These are phyloP conservation scores for Enteromius argenteus DNA, from an alignment of 2,797 vertebrate species.

Conservation along the genomic window DNA sequence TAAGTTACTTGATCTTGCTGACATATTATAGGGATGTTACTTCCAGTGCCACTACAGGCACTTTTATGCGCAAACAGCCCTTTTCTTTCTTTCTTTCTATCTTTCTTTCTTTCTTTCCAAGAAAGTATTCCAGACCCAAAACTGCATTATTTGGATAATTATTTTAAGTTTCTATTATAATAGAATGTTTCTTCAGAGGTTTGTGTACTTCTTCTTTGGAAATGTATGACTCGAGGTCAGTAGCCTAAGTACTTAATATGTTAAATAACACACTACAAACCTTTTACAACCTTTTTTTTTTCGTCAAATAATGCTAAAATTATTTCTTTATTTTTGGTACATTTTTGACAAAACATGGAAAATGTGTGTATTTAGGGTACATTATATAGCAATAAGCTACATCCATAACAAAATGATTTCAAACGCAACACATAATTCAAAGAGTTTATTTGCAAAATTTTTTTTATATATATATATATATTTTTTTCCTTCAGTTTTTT, in stretches of 20 bases:
- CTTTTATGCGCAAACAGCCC: background rate
- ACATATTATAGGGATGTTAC: background rate
- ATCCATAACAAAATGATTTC: background rate
- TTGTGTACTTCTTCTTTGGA: too few species aligned
- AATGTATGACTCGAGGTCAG: too few species aligned
- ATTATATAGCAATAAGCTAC: background rate
- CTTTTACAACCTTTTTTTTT: background rate
- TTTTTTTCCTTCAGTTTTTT: too few species aligned
- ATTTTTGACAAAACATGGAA: too few species aligned
- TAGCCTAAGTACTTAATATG: too few species aligned
- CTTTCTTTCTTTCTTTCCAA: background rate
- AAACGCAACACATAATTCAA: background rate
- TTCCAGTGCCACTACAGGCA: background rate
- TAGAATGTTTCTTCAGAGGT: background rate
- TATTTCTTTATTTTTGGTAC: background rate
- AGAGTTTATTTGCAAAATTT: too few species aligned
- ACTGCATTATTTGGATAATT: background rate
- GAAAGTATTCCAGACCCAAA: background rate
- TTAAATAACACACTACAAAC: background rate
- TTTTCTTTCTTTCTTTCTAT: background rate
- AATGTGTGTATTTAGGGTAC: background rate
- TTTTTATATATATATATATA: too few species aligned
- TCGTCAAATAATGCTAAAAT: background rate
- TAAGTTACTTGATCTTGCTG: slow-evolving; percentile 22
- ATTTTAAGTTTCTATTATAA: background rate